phyloP scores from a whole-genome alignment of 1,140 invertebrate species.

The Eciton burchellii region DNA sequence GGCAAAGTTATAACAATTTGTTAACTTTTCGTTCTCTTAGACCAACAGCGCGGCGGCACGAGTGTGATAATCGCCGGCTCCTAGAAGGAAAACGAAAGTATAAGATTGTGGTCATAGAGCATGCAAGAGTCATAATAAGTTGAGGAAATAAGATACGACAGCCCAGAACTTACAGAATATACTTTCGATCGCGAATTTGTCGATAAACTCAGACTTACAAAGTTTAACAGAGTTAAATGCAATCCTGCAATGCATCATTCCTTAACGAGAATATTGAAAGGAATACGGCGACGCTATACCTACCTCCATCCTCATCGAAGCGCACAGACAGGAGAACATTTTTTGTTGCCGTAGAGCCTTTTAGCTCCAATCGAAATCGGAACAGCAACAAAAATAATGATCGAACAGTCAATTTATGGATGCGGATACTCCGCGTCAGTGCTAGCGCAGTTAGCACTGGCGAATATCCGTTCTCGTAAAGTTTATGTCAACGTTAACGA shows the following conservation, averaged over 20 bases:
- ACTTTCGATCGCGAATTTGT: too few relatives aligned
- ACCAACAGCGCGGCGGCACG: slow-evolving; percentile 80
- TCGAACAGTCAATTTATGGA: slow-evolving; percentile 13
- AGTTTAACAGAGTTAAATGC: background rate
- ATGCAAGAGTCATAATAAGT: background rate
- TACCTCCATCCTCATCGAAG: slow-evolving; percentile 83
- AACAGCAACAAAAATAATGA: slow-evolving; percentile 10
- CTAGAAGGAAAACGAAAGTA: slow-evolving; percentile 77
- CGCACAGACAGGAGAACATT: slow-evolving; percentile 83
- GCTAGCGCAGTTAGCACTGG: slow-evolving; percentile 69
- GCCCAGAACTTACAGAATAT: too few relatives aligned
- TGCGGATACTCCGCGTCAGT: slow-evolving; percentile 65
- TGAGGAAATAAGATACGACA: too few relatives aligned
- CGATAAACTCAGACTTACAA: background rate
- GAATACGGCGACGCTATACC: slow-evolving; percentile 63
- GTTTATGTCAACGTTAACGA: background rate
- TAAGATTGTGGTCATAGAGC: background rate
- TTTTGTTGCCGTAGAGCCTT: slow-evolving; percentile 61
- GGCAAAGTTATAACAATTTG: slow-evolving; percentile 33
- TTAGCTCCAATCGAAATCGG: slow-evolving; percentile 23
- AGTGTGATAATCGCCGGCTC: slow-evolving; percentile 81
- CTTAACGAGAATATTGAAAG: background rate
- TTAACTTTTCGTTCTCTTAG: slow-evolving; percentile 80
- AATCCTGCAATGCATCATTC: background rate
- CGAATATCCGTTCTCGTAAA: slow-evolving; percentile 61